These are phyloP conservation scores for Coryphaenoides rupestris DNA, from an alignment of 2,113 vertebrate genomes.

Conservation along the genomic window DNA sequence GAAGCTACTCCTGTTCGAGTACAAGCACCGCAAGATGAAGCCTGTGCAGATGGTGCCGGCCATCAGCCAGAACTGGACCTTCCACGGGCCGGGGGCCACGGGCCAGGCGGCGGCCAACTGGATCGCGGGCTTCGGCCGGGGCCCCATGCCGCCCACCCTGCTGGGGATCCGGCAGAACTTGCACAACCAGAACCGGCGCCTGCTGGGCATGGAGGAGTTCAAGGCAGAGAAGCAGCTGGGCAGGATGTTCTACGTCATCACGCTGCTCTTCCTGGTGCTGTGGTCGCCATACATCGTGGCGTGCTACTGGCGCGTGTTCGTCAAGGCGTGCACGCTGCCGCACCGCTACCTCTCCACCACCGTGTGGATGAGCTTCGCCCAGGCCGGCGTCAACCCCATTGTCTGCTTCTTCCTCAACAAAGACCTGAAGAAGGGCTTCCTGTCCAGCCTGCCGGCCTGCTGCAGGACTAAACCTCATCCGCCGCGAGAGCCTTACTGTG, in stretches of 20 bases:
- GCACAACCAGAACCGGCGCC: constrained; percentile 82
- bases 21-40: constrained; percentile 90
- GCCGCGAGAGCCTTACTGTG: constrained; percentile 88
- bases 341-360: constrained; percentile 86
- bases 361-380: constrained; percentile 90
- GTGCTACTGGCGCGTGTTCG: constrained; percentile 90
- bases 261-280: constrained; percentile 85
- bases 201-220: constrained; percentile 88
- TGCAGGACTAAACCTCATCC: constrained; percentile 86
- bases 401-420: constrained; percentile 91
- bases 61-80: constrained; percentile 86
- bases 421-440: constrained; percentile 88
- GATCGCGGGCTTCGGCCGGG: constrained; percentile 87
- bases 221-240: constrained; percentile 86
- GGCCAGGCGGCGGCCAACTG: constrained; percentile 90
- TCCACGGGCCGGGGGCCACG: constrained; percentile 86
- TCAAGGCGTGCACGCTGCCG: constrained; percentile 84
- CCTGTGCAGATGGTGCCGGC: constrained; percentile 89
- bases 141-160: constrained; percentile 86
- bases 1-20: constrained; percentile 87
- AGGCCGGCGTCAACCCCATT: constrained; percentile 86
- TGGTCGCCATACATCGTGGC: constrained; percentile 90
- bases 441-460: constrained; percentile 83
- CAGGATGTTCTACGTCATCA: constrained; percentile 90
- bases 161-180: constrained; percentile 87